Conservation (phyloP, 2,888 invertebrate genomes). For the Muscina levida region DNA sequence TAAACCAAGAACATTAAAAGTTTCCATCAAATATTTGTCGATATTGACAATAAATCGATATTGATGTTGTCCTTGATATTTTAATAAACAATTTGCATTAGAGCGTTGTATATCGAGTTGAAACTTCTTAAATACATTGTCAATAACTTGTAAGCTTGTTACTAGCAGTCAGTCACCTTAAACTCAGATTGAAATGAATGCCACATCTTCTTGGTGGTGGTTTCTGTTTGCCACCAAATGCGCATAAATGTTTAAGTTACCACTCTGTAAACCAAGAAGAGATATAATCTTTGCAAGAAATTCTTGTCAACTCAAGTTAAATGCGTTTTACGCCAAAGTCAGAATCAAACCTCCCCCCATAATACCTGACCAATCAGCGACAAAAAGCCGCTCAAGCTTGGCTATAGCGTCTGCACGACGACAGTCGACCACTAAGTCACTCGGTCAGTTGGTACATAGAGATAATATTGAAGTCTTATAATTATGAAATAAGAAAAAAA, state of each 20-base stretch:
- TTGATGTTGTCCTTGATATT: slow-evolving; percentile 11
- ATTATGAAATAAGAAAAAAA: too few relatives aligned
- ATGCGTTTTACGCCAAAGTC: slow-evolving; percentile 14
- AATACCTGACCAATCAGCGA: slow-evolving; percentile 25
- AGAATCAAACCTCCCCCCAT: background rate
- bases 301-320: slow-evolving; percentile 24
- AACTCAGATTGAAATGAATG: background rate
- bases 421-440: background rate
- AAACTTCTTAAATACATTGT: background rate
- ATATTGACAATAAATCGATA: too few relatives aligned
- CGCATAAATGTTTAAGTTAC: too few relatives aligned
- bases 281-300: slow-evolving; percentile 14
- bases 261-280: too few relatives aligned
- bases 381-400: background rate
- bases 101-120: too few relatives aligned
- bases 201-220: too few relatives aligned
- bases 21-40: too few relatives aligned
- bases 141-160: slow-evolving; percentile 12
- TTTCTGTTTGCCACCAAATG: too few relatives aligned
- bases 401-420: background rate
- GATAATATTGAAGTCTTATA: background rate
- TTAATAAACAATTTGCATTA: background rate
- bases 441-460: slow-evolving; percentile 17
- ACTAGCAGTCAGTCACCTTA: background rate
- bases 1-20: too few relatives aligned